phyloP scores from a whole-genome alignment of 1,140 invertebrate species.

The Formica selysi region DNA sequence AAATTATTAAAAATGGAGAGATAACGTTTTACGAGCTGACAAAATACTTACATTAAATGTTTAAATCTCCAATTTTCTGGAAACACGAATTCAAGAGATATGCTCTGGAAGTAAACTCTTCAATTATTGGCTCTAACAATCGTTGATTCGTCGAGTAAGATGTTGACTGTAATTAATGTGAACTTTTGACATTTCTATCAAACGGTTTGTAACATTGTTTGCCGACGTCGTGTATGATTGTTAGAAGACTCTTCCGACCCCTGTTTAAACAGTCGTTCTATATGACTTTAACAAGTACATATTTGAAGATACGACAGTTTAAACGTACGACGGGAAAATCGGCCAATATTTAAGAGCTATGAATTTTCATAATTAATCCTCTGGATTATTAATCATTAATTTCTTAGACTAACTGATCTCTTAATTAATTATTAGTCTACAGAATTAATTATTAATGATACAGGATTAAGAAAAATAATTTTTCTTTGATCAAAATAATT shows the following conservation, averaged over 20 bases:
- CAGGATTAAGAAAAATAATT: neutral
- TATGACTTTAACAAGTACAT: constrained; percentile 18
- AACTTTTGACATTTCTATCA: constrained; percentile 10
- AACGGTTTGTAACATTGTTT: constrained; percentile 20
- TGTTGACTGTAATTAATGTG: constrained; percentile 8
- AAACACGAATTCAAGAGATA: too few relatives aligned
- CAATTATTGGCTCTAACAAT: constrained; percentile 12
- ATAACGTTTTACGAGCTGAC: too few relatives aligned
- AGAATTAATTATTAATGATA: neutral
- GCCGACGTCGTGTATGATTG: constrained; percentile 20
- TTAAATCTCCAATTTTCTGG: neutral
- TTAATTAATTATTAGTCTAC: neutral
- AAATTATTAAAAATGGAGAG: too few relatives aligned
- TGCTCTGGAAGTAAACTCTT: too few relatives aligned
- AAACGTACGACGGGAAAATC: neutral
- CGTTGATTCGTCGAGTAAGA: neutral
- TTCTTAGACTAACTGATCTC: neutral
- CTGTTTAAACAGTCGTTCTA: constrained; percentile 24
- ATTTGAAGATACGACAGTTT: constrained; percentile 1
- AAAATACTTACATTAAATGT: too few relatives aligned
- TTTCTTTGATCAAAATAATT: neutral
- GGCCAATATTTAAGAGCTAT: neutral
- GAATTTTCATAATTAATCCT: neutral
- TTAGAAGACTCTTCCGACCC: constrained; percentile 14
- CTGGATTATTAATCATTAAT: neutral